Evolutionary conservation across 2,888 invertebrate species (phyloP).

Genomic region (Cybosia mesomella): DNA sequence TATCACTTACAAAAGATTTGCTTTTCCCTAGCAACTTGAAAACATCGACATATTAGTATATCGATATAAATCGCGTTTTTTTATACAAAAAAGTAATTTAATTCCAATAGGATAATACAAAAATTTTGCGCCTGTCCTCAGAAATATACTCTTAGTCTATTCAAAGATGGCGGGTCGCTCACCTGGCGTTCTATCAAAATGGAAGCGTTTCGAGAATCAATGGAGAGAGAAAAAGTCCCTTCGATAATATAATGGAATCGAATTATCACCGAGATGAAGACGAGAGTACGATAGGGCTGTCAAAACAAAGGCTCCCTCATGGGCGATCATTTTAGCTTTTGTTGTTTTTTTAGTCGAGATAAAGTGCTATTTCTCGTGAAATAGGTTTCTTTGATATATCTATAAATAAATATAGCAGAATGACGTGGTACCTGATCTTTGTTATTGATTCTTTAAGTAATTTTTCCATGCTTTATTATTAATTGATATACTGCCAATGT

Average conservation of each 20-base stretch:
- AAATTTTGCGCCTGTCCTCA: conserved; percentile 23
- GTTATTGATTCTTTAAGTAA: not conserved
- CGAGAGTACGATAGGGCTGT: conserved; percentile 59
- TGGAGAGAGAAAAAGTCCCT: conserved; percentile 75
- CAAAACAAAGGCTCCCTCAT: conserved; percentile 26
- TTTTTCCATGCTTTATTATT: not conserved
- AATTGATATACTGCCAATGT: not conserved
- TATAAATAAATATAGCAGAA: conserved; percentile 5
- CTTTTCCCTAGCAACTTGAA: not conserved
- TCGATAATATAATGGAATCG: conserved; percentile 83
- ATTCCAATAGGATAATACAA: conserved; percentile 28
- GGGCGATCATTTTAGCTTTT: not conserved
- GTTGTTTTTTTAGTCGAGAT: conserved; percentile 1
- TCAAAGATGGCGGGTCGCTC: conserved; percentile 45
- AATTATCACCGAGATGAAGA: conserved; percentile 83
- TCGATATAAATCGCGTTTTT: no score
- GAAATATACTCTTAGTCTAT: conserved; percentile 63
- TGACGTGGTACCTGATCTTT: not conserved
- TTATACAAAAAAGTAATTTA: not conserved
- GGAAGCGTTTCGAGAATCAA: conserved; percentile 69
- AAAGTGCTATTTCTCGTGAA: conserved; percentile 9
- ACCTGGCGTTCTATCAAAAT: conserved; percentile 65
- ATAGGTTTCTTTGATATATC: conserved; percentile 11
- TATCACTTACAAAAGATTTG: not conserved
- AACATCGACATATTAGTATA: not conserved